phyloP scores from a whole-genome alignment of 2,888 invertebrate species.

The Mesorhabditis sp. region DNA sequence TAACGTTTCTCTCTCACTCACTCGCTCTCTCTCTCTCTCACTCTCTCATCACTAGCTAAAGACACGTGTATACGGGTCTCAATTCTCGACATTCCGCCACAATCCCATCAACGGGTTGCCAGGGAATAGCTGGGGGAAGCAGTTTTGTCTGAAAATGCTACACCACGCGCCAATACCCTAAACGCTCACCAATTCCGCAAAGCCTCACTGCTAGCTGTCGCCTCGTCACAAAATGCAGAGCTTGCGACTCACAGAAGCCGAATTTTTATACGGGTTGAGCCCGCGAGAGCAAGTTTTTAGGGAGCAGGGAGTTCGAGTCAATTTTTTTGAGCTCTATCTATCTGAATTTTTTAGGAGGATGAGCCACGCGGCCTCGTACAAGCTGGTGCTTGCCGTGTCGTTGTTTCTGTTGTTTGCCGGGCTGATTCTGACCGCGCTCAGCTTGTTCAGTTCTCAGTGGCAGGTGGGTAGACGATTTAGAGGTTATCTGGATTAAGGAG shows the following conservation, averaged over 20 bases:
- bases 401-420: constrained; percentile 34
- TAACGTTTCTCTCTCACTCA: neutral
- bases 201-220: no score
- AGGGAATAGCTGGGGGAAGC: no score
- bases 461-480: constrained; percentile 23
- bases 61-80: neutral
- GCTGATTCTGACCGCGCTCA: constrained; percentile 33
- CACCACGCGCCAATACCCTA: no score
- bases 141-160: no score
- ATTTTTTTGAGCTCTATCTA: no score
- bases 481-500: neutral
- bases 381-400: constrained; percentile 31
- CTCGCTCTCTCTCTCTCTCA: no score
- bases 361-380: constrained; percentile 19
- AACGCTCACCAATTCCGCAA: no score
- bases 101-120: constrained; percentile 13
- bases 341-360: neutral
- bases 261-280: no score
- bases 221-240: no score
- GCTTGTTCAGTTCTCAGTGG: constrained; percentile 36
- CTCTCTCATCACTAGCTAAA: neutral
- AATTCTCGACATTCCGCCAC: neutral
- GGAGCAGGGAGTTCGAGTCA: no score
- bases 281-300: no score
- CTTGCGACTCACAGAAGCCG: no score